These are phyloP conservation scores for Bungarus multicinctus DNA, from an alignment of 2,113 vertebrate species.

Conservation along the genomic window DNA sequence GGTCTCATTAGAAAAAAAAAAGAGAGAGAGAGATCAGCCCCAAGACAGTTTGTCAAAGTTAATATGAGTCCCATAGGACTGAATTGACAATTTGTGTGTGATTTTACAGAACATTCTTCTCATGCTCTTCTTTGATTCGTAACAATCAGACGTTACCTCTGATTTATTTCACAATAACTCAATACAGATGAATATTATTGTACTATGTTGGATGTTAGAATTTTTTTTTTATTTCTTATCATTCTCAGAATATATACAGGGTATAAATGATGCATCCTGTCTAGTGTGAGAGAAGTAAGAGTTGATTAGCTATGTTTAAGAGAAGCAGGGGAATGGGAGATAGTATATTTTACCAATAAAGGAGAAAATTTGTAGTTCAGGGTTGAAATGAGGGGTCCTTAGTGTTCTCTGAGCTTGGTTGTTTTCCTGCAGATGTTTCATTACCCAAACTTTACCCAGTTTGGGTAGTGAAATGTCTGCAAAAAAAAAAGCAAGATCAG, in stretches of 20 bases:
- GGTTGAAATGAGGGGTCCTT: neutral
- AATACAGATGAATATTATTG: constrained; percentile 55
- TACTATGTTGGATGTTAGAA: constrained; percentile 47
- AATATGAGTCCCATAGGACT: constrained; percentile 70
- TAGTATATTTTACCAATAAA: constrained; percentile 40
- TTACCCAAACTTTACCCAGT: neutral
- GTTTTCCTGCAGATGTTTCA: neutral
- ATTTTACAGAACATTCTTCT: constrained; percentile 61
- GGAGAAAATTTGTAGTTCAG: neutral
- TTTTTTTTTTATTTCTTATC: constrained; percentile 56
- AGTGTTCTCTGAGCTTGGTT: neutral
- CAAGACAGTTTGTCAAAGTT: constrained; percentile 79
- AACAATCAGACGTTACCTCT: constrained; percentile 70
- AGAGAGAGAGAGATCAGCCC: constrained; percentile 69
- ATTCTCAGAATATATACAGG: constrained; percentile 50
- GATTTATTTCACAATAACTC: constrained; percentile 72
- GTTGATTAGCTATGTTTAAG: constrained; percentile 63
- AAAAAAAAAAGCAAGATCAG: neutral
- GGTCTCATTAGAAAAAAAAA: constrained; percentile 72
- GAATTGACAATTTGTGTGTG: constrained; percentile 70
- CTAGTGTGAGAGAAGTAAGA: constrained; percentile 53
- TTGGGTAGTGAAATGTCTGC: neutral
- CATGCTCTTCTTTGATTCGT: constrained; percentile 68
- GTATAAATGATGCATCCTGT: constrained; percentile 50
- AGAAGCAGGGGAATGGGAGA: constrained; percentile 57